Percentiles rank a stretch among this genome's conserved stretches.
Evolutionary conservation across 2,888 invertebrate genomes (phyloP).

Genomic region (Trachelus tabidus): DNA sequence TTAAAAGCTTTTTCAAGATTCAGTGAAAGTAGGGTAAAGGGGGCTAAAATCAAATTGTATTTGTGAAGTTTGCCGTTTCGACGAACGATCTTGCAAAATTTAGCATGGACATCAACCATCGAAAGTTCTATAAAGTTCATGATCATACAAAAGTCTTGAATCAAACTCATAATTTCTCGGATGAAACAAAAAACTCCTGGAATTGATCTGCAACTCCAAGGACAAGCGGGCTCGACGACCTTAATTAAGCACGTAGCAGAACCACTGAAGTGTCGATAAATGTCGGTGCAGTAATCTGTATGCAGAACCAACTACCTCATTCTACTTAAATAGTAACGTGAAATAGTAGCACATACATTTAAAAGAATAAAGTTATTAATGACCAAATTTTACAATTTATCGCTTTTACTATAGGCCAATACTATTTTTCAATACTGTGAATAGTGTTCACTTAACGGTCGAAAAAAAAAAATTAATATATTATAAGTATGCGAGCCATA

Average conservation of each 20-base stretch:
- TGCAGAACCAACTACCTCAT: background rate
- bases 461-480: too few relatives aligned
- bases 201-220: background rate
- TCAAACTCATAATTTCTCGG: background rate
- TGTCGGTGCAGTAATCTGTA: background rate
- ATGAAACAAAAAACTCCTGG: background rate
- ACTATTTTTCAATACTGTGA: too few relatives aligned
- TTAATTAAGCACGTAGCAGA: background rate
- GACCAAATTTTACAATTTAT: background rate
- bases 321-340: background rate
- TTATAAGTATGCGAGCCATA: too few relatives aligned
- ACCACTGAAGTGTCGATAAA: background rate
- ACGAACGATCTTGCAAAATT: background rate
- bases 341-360: background rate
- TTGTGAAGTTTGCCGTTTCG: background rate
- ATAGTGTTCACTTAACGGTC: too few relatives aligned
- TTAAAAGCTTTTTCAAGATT: background rate
- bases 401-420: too few relatives aligned
- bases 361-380: background rate
- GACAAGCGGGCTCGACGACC: background rate
- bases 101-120: background rate
- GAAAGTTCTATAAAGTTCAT: background rate
- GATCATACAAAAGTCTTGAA: background rate
- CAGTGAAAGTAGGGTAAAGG: background rate
- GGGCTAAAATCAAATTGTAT: background rate